These are phyloP conservation scores for Nymphalis io DNA, from an alignment of 1,140 invertebrate species.

Conservation along the genomic window DNA sequence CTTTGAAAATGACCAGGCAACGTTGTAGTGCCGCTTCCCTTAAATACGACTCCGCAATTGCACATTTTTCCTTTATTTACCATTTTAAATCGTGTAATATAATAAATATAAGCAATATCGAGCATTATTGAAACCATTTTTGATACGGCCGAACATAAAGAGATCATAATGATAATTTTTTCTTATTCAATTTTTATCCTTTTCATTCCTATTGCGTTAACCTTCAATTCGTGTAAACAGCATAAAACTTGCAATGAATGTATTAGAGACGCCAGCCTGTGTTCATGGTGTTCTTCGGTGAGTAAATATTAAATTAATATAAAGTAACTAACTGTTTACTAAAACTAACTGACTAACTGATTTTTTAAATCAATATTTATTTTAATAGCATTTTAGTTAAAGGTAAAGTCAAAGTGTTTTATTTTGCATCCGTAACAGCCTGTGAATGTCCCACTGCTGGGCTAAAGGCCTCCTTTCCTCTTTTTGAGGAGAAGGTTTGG, in stretches of 20 bases:
- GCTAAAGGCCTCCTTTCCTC: too few relatives aligned
- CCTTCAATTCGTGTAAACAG: slow-evolving; percentile 44
- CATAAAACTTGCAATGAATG: slow-evolving; percentile 51
- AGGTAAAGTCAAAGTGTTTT: too few relatives aligned
- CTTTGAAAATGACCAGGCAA: too few relatives aligned
- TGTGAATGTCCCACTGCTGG: too few relatives aligned
- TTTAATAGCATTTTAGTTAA: too few relatives aligned
- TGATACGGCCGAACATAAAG: not conserved
- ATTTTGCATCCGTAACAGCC: too few relatives aligned
- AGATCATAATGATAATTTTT: not conserved
- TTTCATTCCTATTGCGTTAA: slow-evolving; percentile 17
- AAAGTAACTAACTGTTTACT: not conserved
- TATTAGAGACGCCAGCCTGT: slow-evolving; percentile 48
- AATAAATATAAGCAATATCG: not conserved
- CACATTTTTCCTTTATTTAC: too few relatives aligned
- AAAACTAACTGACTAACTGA: too few relatives aligned
- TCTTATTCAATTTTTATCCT: slow-evolving; percentile 14
- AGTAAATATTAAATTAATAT: slow-evolving; percentile 8
- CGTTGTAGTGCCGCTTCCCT: too few relatives aligned
- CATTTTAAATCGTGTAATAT: not conserved
- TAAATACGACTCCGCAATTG: too few relatives aligned
- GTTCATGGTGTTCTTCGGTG: slow-evolving; percentile 62
- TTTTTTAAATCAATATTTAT: too few relatives aligned
- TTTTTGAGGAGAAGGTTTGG: too few relatives aligned
- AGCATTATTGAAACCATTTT: not conserved